A percentile compares a stretch with the other conserved stretches of the same genome.
Evolutionary conservation across 53 echinoderm and acorn worm species (phyloP).

Genomic region (Holothuria scabra): DNA sequence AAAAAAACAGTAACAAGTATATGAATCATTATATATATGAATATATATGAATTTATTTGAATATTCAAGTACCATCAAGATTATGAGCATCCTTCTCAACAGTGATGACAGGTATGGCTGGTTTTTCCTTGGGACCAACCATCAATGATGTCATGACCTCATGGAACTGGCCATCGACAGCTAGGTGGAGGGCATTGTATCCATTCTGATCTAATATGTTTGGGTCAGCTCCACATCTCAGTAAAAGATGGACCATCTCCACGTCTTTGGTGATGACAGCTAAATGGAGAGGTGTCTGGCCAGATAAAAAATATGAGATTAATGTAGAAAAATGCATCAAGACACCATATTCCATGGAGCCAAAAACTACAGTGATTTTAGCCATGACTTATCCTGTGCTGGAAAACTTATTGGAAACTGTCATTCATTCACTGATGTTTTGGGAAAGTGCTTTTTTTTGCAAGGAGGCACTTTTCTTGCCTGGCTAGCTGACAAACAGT

Average conservation of each 20-base stretch:
- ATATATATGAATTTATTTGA: too few species aligned
- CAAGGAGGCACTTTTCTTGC: too few species aligned
- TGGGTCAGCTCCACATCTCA: conserved; percentile 86
- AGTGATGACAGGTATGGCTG: conserved; percentile 21
- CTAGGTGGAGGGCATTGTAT: conserved; percentile 83
- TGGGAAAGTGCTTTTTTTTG: too few species aligned
- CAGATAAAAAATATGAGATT: neutral
- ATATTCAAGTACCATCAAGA: conserved; percentile 62
- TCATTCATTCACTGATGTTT: too few species aligned
- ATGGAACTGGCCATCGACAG: conserved; percentile 54
- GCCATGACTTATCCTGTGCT: too few species aligned
- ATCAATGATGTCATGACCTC: conserved; percentile 49
- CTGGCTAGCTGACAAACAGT: too few species aligned
- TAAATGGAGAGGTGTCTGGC: conserved; percentile 94
- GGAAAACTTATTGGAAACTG: too few species aligned
- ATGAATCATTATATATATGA: too few species aligned
- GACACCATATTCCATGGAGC: too few species aligned
- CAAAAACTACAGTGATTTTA: too few species aligned
- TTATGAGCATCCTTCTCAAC: conserved; percentile 69
- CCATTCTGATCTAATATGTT: conserved; percentile 81
- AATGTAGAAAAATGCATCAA: too few species aligned
- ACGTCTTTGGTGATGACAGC: conserved; percentile 74
- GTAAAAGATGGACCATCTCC: conserved; percentile 76
- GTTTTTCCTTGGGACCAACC: conserved; percentile 38
- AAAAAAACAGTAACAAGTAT: too few species aligned